Base-by-base conservation (phyloP, 2,113 vertebrate genomes). In the Ascaphus truei region DNA sequence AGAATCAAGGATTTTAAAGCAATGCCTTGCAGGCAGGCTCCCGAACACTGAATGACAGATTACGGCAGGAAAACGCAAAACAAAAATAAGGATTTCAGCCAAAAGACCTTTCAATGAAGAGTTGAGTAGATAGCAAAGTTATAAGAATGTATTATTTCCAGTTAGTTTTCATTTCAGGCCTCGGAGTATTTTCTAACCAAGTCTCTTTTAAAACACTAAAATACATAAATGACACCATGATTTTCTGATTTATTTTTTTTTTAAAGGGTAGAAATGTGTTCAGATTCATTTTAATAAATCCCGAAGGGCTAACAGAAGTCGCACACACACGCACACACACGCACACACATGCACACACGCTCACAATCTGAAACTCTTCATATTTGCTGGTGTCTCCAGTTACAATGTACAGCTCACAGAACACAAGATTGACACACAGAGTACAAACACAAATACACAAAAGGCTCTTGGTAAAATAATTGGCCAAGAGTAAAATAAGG, bases 1-100 rank as follows among this genome's bases (percentile, higher is more conserved):
- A 43, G 31, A 31, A 34, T 22, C 31, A 34, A 33, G 33, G 31
- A 20, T 37, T 58, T 36, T n/a, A 20, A 30, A 22, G 16, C 25
- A 25, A 47, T 2, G 27, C 8, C 30, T 27, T 20, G 58, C 37
- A 61, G 27, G 45, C n/a, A 61, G 29, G 43, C 39, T 27, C 39
- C 30, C 45, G 43, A 45, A n/a, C 29, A 26, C 16, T 61, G 58
- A n/a, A 61, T 61, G 58, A 61, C 43, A 61, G 58, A 48, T 8
- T 6, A 9, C 22, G 5, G 7, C 26, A 60, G 16, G 27, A 60
- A 12, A n/a, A 41, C 29, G 45, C 37, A 37, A 31, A 45, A 45
- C 39, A 45, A 26, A 45, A 45, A 27, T 18, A 22, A 31, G 58
- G 45, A 43, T 45, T 61, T 25, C 43, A 23, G 43, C 39, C 26